A percentile compares a stretch with the other conserved stretches of the same genome.
Evolutionary conservation across 2,888 invertebrate species (phyloP).

Genomic region (Arctia plantaginis): DNA sequence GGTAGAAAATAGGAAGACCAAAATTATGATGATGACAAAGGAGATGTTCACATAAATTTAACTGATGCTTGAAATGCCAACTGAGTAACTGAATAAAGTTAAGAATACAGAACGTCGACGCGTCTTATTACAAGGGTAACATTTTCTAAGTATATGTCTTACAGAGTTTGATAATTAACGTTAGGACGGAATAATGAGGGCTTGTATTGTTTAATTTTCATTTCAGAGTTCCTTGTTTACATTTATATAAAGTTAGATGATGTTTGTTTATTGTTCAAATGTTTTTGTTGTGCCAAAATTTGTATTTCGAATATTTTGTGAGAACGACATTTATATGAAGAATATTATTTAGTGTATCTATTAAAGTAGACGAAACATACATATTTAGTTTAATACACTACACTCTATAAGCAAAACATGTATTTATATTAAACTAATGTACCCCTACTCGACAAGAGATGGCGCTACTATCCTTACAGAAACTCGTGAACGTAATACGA

Average conservation of each 20-base stretch:
- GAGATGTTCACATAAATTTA: neutral
- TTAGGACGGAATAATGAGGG: constrained; percentile 9
- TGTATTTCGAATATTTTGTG: neutral
- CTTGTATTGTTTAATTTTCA: constrained; percentile 16
- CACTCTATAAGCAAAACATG: neutral
- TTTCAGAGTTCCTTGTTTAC: constrained; percentile 9
- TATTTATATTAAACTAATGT: constrained; percentile 34
- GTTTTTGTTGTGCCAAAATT: neutral
- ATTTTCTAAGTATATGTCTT: constrained; percentile 12
- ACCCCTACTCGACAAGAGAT: constrained; percentile 70
- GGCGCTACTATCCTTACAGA: constrained; percentile 58
- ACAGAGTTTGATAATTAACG: constrained; percentile 15
- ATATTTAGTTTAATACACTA: neutral
- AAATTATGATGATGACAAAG: neutral
- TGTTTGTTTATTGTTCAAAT: constrained; percentile 8
- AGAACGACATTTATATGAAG: neutral
- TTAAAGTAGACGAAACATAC: neutral
- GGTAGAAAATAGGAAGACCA: no score
- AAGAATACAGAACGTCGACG: constrained; percentile 5
- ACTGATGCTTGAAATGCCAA: neutral
- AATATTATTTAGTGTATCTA: neutral
- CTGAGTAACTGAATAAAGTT: neutral
- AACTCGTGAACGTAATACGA: constrained; percentile 23
- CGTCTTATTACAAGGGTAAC: constrained; percentile 5
- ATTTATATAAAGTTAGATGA: constrained; percentile 10